phyloP scores from a whole-genome alignment of 2,113 vertebrate species.

The Sylvietta virens region DNA sequence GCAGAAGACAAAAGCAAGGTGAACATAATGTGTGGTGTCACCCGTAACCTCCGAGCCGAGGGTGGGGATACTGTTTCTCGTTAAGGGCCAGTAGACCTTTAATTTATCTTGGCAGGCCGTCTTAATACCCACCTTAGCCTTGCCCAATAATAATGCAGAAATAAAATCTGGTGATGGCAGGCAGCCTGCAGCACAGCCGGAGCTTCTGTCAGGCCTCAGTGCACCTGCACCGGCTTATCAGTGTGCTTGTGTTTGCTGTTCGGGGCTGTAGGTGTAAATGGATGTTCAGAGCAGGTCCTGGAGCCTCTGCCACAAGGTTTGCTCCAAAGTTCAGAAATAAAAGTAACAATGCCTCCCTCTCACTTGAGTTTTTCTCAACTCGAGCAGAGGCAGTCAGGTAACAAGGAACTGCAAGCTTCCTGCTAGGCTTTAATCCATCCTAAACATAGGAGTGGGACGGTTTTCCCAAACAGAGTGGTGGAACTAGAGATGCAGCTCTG shows the following conservation, averaged over 20 bases:
- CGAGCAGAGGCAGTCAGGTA: neutral
- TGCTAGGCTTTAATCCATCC: neutral
- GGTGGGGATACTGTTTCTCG: slow-evolving; percentile 36
- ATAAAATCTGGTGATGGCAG: slow-evolving; percentile 39
- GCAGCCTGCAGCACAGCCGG: neutral
- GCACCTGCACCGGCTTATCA: slow-evolving; percentile 40
- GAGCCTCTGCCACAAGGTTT: neutral
- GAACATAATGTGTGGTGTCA: slow-evolving; percentile 17
- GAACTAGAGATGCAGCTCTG: neutral
- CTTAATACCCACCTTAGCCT: slow-evolving; percentile 13
- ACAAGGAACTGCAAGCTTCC: neutral
- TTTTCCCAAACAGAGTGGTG: neutral
- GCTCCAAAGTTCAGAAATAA: neutral
- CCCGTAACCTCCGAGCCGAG: slow-evolving; percentile 1
- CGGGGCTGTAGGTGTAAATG: neutral
- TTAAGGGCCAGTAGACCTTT: slow-evolving; percentile 21
- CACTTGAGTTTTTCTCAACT: neutral
- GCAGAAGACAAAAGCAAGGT: slow-evolving; percentile 50
- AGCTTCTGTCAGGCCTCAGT: slow-evolving; percentile 28
- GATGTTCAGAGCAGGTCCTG: neutral
- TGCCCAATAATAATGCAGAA: slow-evolving; percentile 46
- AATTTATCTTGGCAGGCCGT: slow-evolving; percentile 50
- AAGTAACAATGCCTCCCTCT: neutral
- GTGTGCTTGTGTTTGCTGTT: neutral
- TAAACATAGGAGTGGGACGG: neutral